phyloP scores from a whole-genome alignment of 2,888 invertebrate genomes.

The Drosophila meridionalis region DNA sequence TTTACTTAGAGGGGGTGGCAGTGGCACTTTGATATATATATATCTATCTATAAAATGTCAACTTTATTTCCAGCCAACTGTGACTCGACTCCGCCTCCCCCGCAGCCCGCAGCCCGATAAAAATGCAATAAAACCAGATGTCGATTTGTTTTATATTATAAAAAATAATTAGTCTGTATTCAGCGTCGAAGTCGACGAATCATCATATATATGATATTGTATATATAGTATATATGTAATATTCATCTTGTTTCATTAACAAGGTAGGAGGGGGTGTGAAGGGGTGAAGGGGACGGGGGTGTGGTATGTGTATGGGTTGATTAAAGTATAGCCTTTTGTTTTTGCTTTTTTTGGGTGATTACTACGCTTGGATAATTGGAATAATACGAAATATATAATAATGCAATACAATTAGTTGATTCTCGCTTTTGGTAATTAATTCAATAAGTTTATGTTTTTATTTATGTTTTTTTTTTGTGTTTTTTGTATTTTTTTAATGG shows the following conservation, averaged over 20 bases:
- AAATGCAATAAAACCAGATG: conserved; percentile 74
- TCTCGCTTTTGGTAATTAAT: conserved; percentile 46
- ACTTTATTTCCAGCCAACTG: conserved; percentile 72
- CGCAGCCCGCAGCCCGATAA: neutral
- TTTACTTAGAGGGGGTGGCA: conserved; percentile 25
- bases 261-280: conserved; percentile 1
- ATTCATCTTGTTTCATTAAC: conserved; percentile 31
- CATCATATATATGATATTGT: conserved; percentile 62
- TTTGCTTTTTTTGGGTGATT: conserved; percentile 53
- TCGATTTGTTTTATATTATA: conserved; percentile 77
- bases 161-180: conserved; percentile 78
- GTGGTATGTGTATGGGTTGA: conserved; percentile 33
- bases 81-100: conserved; percentile 18
- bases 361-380: conserved; percentile 78
- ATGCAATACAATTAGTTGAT: conserved; percentile 72
- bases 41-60: conserved; percentile 79
- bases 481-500: conserved; percentile 38
- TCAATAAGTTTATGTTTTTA: conserved; percentile 33
- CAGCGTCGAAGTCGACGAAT: conserved; percentile 77
- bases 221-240: conserved; percentile 53
- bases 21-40: conserved; percentile 54
- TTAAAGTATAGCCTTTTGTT: conserved; percentile 69
- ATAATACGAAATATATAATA: conserved; percentile 78
- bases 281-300: neutral
- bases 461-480: conserved; percentile 27